These are phyloP conservation scores for Rhinogobio ventralis DNA, from an alignment of 2,797 vertebrate genomes.

Conservation along the genomic window DNA sequence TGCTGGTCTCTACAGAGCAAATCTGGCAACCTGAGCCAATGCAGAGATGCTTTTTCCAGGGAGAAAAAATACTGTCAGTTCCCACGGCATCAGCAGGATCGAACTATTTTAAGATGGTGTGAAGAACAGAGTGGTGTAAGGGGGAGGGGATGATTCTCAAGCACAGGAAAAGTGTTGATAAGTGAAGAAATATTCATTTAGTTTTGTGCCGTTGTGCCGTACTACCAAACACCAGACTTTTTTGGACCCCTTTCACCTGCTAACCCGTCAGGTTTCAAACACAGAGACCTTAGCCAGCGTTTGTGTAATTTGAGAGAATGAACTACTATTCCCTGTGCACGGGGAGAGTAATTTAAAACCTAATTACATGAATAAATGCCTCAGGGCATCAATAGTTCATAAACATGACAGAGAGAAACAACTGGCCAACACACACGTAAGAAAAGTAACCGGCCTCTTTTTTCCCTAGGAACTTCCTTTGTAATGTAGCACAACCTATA, in stretches of 20 bases:
- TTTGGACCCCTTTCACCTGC: not conserved
- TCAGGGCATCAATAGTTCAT: constrained; percentile 32
- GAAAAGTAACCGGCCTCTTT: not conserved
- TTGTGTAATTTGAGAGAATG: constrained; percentile 53
- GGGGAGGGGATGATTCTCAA: constrained; percentile 38
- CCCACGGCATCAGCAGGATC: constrained; percentile 43
- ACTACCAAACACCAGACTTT: not conserved
- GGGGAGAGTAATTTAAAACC: constrained; percentile 69
- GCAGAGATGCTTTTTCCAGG: not conserved
- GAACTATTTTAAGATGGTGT: constrained; percentile 58
- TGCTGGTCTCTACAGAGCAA: constrained; percentile 31
- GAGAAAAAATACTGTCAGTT: constrained; percentile 37
- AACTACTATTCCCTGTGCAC: constrained; percentile 9
- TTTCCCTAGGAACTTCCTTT: not conserved
- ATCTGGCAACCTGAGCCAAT: constrained; percentile 9
- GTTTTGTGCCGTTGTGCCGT: not conserved
- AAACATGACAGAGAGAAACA: constrained; percentile 10
- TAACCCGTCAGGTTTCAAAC: constrained; percentile 1
- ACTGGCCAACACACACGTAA: not conserved
- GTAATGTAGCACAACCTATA: not conserved
- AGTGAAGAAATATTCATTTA: constrained; percentile 56
- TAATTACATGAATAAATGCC: constrained; percentile 70
- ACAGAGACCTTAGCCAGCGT: not conserved
- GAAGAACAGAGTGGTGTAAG: constrained; percentile 31
- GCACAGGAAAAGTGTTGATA: constrained; percentile 53